phyloP scores from a whole-genome alignment of 1,140 invertebrate species.

The Aradophagus sp. region DNA sequence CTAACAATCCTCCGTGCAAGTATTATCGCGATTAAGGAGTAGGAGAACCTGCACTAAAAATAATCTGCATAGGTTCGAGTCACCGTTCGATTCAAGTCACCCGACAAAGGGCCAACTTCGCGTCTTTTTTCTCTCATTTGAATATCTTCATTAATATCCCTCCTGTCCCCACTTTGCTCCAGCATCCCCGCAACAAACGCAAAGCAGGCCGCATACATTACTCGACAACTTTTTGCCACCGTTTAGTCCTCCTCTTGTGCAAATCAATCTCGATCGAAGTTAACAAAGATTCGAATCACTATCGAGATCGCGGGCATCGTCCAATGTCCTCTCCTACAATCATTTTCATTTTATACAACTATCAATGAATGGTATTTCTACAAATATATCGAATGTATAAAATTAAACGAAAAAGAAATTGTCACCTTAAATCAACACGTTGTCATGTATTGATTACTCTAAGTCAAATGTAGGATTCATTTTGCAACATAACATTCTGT shows the following conservation, averaged over 20 bases:
- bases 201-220: constrained; percentile 59
- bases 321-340: no score
- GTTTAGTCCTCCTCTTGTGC: constrained; percentile 56
- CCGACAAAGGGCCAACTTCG: constrained; percentile 56
- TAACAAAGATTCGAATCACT: constrained; percentile 53
- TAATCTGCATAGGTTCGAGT: constrained; percentile 59
- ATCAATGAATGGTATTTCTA: no score
- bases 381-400: no score
- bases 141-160: constrained; percentile 60
- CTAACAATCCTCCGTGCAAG: constrained; percentile 40
- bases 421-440: no score
- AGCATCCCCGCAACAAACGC: constrained; percentile 40
- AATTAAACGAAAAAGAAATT: no score
- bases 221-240: constrained; percentile 60
- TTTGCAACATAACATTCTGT: no score
- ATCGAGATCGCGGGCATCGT: constrained; percentile 51
- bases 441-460: no score
- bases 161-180: constrained; percentile 9
- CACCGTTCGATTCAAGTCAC: constrained; percentile 53
- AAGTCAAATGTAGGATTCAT: no score
- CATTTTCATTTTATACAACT: no score
- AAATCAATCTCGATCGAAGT: constrained; percentile 59
- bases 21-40: constrained; percentile 47
- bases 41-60: constrained; percentile 46
- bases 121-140: constrained; percentile 59